Percentiles rank a stretch among this genome's conserved stretches.
Conservation (phyloP, 2,797 vertebrate genomes). For the Cuniculus paca region DNA sequence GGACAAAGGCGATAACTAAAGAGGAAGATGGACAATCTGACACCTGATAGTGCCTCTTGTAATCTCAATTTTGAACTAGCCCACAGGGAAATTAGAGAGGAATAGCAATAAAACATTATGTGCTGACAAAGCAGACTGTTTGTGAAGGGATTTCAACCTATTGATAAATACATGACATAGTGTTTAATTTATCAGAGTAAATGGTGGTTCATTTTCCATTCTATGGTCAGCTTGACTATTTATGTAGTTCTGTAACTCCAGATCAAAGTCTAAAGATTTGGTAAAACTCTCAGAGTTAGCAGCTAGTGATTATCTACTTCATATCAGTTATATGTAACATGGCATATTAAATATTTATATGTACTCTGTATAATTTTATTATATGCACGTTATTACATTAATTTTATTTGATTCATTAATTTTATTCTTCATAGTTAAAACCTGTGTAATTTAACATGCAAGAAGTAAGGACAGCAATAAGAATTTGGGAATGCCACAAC, state of each 20-base stretch:
- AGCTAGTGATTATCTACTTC: not conserved
- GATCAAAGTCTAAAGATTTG: not conserved
- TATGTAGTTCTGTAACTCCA: conserved; percentile 3
- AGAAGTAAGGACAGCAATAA: not conserved
- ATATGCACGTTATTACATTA: not conserved
- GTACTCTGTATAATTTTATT: not conserved
- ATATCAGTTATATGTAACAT: not conserved
- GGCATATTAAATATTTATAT: not conserved
- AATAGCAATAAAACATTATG: conserved; percentile 73
- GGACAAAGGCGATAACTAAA: conserved; percentile 48
- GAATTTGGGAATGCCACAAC: not conserved
- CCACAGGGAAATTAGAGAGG: conserved; percentile 78
- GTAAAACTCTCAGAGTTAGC: not conserved
- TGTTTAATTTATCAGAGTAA: conserved; percentile 80
- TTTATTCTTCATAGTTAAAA: conserved; percentile 41
- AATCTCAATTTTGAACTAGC: conserved; percentile 71
- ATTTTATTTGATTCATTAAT: conserved; percentile 7
- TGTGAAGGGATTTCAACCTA: conserved; percentile 74
- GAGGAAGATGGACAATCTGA: conserved; percentile 76
- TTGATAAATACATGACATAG: conserved; percentile 80
- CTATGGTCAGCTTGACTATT: conserved; percentile 36
- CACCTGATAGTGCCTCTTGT: conserved; percentile 39
- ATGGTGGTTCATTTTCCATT: conserved; percentile 69
- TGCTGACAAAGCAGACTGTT: conserved; percentile 80
- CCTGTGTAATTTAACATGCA: not conserved